These are phyloP conservation scores for Hippasteria phrygiana DNA, from an alignment of 53 echinoderm and acorn worm genomes.

Conservation along the genomic window DNA sequence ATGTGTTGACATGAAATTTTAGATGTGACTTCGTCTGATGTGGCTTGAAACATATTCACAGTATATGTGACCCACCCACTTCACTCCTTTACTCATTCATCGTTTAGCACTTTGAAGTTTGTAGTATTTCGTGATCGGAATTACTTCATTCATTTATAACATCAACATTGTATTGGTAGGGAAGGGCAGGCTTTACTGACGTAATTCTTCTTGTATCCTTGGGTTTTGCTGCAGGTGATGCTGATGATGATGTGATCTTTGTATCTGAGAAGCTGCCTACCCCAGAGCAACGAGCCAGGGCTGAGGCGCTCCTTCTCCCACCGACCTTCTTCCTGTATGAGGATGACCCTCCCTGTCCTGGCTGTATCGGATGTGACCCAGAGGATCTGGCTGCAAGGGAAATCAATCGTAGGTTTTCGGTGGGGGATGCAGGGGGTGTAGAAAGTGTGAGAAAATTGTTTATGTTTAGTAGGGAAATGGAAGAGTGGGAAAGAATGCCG, in stretches of 20 bases:
- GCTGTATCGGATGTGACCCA: slow-evolving; percentile 85
- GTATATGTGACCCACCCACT: too few relatives aligned
- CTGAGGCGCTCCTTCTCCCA: slow-evolving; percentile 73
- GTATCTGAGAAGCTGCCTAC: slow-evolving; percentile 72
- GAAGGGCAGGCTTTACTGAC: too few relatives aligned
- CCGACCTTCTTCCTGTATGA: slow-evolving; percentile 86
- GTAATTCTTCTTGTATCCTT: too few relatives aligned
- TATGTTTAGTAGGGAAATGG: not conserved
- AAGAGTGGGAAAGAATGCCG: not conserved
- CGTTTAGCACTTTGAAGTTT: too few relatives aligned
- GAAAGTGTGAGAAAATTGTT: too few relatives aligned
- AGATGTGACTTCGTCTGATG: too few relatives aligned
- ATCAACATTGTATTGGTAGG: too few relatives aligned
- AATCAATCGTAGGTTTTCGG: not conserved
- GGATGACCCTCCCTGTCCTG: slow-evolving; percentile 85
- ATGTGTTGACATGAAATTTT: too few relatives aligned
- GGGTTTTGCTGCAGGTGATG: not conserved
- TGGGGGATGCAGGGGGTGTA: not conserved
- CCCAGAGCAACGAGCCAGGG: slow-evolving; percentile 72
- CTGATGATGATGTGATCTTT: slow-evolving; percentile 86
- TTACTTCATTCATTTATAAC: too few relatives aligned
- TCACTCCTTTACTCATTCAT: too few relatives aligned
- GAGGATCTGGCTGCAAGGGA: slow-evolving; percentile 57
- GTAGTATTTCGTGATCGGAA: too few relatives aligned
- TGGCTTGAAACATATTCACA: too few relatives aligned